These are phyloP conservation scores for Paracentrotus lividus DNA, from an alignment of 53 echinoderm and acorn worm genomes.

Conservation along the genomic window DNA sequence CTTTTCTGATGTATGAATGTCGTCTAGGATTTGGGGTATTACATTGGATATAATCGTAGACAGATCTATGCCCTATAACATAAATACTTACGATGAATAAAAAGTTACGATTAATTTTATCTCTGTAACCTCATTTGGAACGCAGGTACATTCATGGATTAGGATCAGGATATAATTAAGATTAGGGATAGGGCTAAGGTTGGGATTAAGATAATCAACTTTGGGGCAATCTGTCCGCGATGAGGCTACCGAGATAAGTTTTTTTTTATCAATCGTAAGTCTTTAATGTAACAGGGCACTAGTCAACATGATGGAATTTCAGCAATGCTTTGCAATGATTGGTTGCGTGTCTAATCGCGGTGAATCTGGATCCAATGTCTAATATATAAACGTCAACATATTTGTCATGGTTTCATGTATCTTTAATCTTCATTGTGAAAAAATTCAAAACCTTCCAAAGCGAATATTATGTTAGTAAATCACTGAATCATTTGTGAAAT, in stretches of 20 bases:
- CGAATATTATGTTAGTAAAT: background rate
- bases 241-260: no score
- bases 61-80: no score
- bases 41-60: background rate
- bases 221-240: no score
- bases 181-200: no score
- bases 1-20: background rate
- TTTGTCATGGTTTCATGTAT: background rate
- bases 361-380: background rate
- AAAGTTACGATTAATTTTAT: no score
- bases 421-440: background rate
- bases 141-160: no score
- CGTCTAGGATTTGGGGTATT: background rate
- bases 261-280: no score
- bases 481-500: background rate
- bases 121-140: no score
- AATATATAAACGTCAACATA: slow-evolving; percentile 16
- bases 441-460: background rate
- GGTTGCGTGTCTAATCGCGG: slow-evolving; percentile 35
- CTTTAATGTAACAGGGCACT: no score
- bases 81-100: no score
- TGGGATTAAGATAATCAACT: no score
- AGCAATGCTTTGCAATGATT: slow-evolving; percentile 1
- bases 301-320: slow-evolving; percentile 20
- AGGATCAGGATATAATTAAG: no score